A percentile compares a stretch with the other conserved stretches of the same genome.
Evolutionary conservation across 2,113 vertebrate genomes (phyloP).

Genomic region (Helogale parvula): DNA sequence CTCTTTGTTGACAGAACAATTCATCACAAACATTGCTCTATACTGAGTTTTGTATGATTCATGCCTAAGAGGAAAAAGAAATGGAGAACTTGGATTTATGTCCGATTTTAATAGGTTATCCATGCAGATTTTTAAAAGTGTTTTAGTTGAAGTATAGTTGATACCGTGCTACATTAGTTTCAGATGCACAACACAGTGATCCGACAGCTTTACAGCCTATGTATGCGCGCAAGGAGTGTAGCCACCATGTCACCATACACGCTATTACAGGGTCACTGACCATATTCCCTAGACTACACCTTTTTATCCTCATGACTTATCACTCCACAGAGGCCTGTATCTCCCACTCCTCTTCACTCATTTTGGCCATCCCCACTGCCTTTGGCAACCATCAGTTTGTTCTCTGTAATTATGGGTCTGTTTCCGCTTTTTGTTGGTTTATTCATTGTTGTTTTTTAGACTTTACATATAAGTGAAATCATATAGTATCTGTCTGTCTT

Average conservation of each 20-base stretch:
- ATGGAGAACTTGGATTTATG: constrained; percentile 51
- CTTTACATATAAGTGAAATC: background rate
- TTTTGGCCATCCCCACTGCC: background rate
- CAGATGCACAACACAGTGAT: background rate
- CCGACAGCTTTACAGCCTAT: background rate
- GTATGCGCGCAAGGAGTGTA: background rate
- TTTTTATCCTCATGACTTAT: background rate
- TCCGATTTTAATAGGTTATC: constrained; percentile 24
- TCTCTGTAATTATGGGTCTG: background rate
- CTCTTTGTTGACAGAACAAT: constrained; percentile 93
- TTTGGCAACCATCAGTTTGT: background rate
- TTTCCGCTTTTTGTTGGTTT: background rate
- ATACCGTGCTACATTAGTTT: background rate
- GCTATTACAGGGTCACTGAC: background rate
- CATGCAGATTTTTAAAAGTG: background rate
- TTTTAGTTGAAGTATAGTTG: background rate
- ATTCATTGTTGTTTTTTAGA: background rate
- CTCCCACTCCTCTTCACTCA: background rate
- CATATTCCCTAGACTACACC: too few species aligned
- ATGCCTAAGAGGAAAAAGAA: constrained; percentile 88
- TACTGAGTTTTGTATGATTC: constrained; percentile 97
- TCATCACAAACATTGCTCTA: constrained; percentile 99
- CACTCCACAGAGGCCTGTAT: background rate
- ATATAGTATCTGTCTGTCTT: background rate
- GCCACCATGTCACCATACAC: background rate